A percentile compares a stretch with the other conserved stretches of the same genome.
Evolutionary conservation across 2,113 vertebrate genomes (phyloP).

Genomic region (Mionectes macconnelli): DNA sequence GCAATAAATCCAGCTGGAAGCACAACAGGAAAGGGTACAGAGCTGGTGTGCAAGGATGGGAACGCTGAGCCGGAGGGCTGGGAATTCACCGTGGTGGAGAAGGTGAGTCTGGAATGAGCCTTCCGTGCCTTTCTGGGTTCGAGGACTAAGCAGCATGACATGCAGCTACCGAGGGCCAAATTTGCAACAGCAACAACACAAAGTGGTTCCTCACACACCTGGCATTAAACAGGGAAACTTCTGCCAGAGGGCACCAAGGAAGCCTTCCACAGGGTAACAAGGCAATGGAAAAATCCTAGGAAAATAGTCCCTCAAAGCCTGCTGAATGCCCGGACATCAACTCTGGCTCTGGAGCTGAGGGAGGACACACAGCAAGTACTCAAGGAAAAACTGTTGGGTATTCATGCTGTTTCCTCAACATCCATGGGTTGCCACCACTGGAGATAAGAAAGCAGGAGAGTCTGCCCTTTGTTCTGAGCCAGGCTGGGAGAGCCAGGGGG

Average conservation of each 20-base stretch:
- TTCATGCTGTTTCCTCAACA: not conserved
- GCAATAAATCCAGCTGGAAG: not conserved
- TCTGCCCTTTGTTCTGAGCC: not conserved
- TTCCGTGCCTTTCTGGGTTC: not conserved
- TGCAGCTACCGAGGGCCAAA: not conserved
- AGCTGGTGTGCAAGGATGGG: not conserved
- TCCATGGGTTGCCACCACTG: not conserved
- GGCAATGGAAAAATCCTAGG: not conserved
- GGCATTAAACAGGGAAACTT: not conserved
- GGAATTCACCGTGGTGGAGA: not conserved
- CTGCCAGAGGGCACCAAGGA: not conserved
- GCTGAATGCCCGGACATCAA: not conserved
- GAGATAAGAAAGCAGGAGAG: not conserved
- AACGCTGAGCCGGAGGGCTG: not conserved
- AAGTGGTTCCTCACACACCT: not conserved
- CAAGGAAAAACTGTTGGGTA: not conserved
- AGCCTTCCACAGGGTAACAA: not conserved
- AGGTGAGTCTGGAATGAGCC: rapidly evolving
- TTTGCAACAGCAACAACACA: not conserved
- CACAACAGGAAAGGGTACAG: not conserved
- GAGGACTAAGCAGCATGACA: not conserved
- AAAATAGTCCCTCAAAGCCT: not conserved
- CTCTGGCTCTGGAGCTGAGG: not conserved
- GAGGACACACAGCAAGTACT: not conserved
- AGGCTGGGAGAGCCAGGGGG: not conserved